Base-by-base conservation (phyloP, 2,888 invertebrate species). In the Teinopalpus imperialis region DNA sequence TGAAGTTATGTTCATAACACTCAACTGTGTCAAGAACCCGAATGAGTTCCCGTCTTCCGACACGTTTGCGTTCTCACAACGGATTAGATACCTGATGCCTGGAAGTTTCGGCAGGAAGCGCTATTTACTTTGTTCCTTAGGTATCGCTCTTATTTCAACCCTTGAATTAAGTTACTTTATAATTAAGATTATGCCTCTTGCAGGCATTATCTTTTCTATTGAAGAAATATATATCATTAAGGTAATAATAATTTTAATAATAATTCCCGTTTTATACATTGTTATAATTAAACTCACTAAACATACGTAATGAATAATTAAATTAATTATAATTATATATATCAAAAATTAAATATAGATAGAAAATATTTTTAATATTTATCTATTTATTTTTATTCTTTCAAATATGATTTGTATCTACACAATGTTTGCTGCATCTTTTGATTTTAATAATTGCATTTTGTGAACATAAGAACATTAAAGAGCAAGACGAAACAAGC, bases 1-100 rank as follows among this genome's bases (percentile, higher is more conserved):
- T 78, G 65, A 70, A 77, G 74, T 69, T 70, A 78, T 72, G 66
- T 73, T 74, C 73, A 70, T 77, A 78, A 76, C 69, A 67, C 66
- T 64, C 66, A 68, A 69, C 69, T 66, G 66, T 71, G 72, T 78
- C 72, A 74, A 74, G 59, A 62, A 53, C 48, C 64, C 56, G 64
- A 69, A 70, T 69, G 63, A 69, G 69, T 70, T 71, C 66, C 57
- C 61, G 62, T 61, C 69, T 72, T 69, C 70, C 66, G 70, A 72
- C 72, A 71, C 63, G 62, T 69, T 63, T 56, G 52, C 57, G 57
- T 59, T 66, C 59, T 63, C 50, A 59, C 59, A 51, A 54, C 51
- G 53, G 61, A 63, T 61, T 69, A 67, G 58, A 61, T 55, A 57
- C 56, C 56, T 59, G 51, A 51, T 47, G 53, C 52, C 48, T 57